Percentiles rank a stretch among this genome's conserved stretches.
phyloP scores from a whole-genome alignment of 37 sponge, comb jelly and placozoan species.

The Diacarnus erythraeanus region DNA sequence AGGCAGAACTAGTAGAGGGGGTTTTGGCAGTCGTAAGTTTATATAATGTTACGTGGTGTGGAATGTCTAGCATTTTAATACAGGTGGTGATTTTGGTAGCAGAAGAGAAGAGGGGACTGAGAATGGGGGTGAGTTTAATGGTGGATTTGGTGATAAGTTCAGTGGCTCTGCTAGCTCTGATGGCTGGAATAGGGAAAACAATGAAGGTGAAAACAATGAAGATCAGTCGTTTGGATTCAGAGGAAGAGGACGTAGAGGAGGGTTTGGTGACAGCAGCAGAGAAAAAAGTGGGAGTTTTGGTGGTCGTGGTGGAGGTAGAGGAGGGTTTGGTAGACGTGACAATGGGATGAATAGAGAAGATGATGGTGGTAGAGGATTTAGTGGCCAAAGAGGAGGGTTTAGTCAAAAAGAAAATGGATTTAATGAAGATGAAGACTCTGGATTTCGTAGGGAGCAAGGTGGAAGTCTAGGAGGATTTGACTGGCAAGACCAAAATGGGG shows the following conservation, averaged over 20 bases:
- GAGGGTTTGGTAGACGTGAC: not conserved
- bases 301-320: not conserved
- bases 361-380: not conserved
- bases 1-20: not conserved
- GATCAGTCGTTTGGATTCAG: not conserved
- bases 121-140: not conserved
- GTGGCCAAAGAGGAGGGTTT: not conserved
- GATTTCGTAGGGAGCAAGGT: not conserved
- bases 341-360: not conserved
- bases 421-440: not conserved
- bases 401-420: not conserved
- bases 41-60: not conserved
- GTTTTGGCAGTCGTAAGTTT: not conserved
- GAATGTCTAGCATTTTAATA: not conserved
- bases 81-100: not conserved
- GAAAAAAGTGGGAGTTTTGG: too few species aligned
- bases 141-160: not conserved
- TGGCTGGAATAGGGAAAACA: too few species aligned
- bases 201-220: not conserved
- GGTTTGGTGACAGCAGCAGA: too few species aligned
- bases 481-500: not conserved
- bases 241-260: not conserved
- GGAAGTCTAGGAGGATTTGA: not conserved
- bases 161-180: too few species aligned
- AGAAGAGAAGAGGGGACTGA: not conserved